Percentiles rank a stretch among this genome's conserved stretches.
These are phyloP conservation scores for Acanthosepion pharaonis DNA, from an alignment of 2,888 invertebrate species.

Conservation along the genomic window DNA sequence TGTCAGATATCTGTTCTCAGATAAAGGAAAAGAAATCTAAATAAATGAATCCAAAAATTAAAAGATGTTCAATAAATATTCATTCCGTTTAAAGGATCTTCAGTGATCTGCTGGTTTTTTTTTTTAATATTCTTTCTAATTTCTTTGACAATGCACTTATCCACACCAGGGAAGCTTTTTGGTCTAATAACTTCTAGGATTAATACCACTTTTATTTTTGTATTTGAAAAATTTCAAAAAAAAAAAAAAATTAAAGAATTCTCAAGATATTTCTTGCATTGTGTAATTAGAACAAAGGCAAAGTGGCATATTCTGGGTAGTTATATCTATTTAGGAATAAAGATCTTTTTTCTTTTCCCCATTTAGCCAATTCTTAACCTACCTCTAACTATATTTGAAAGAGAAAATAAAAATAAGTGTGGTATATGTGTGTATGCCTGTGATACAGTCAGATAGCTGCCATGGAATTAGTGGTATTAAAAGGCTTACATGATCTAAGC, in stretches of 20 bases:
- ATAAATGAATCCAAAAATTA: too few species aligned
- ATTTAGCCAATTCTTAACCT: background rate
- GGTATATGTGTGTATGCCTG: background rate
- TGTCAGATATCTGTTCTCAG: too few species aligned
- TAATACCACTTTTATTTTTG: too few species aligned
- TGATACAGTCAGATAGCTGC: background rate
- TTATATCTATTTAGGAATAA: background rate
- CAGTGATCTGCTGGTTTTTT: too few species aligned
- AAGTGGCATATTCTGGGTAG: background rate
- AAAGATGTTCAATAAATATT: too few species aligned
- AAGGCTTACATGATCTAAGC: background rate
- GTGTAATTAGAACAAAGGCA: background rate
- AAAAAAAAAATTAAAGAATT: background rate
- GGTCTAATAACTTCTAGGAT: too few species aligned
- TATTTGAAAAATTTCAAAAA: background rate
- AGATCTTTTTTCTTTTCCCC: background rate
- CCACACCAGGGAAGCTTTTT: too few species aligned
- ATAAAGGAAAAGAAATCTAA: too few species aligned
- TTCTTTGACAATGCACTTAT: too few species aligned
- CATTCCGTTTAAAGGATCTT: too few species aligned
- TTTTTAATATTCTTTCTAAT: too few species aligned
- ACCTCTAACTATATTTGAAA: background rate
- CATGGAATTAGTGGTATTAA: slow-evolving; percentile 1
- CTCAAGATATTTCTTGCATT: background rate
- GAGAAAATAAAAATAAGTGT: background rate